Evolutionary conservation across 2,888 invertebrate genomes (phyloP), one percentile per base, ranked within the genome.

Genomic region (Penaeus monodon): DNA sequence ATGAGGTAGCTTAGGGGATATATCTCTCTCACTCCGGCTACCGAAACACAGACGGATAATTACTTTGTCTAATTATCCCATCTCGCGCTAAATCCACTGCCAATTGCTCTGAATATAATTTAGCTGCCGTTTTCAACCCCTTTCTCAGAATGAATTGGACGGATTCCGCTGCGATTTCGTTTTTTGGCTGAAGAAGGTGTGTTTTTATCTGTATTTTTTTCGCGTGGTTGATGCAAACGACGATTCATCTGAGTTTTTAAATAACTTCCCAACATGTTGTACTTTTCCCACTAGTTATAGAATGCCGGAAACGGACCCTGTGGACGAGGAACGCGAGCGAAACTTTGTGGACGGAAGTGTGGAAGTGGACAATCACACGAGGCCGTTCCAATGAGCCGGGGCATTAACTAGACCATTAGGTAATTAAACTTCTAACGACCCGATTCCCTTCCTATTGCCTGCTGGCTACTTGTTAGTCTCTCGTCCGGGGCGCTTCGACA

Each of bases 401-500:
- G 84, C 84, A 84, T 84, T 84, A 84, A 78, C 63, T 70, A 84
- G 78, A 70, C 84, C 84, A 84, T 79, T 79, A 63, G 84, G 84
- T 84, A 78, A 84, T 84, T 84, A 84, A 77, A 84, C 78, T 84
- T 79, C 84, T 84, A 84, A 84, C 79, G 79, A 70, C 78, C 33
- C 84, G 79, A 84, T 84, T 84, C 68, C 84, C 84, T 84, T 84
- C 84, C 84, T 79, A 78, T 84, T 79, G 84, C 78, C 84, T 84
- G 65, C 77, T 79, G 78, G 68, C 78, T 78, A 65, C 83, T 24
- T 65, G 57, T 68, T 85, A 80, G 80, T 80, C 80, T 65, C 64
- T 64, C 65, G 65, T 33, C 17, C 33, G 38, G 80, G 33, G 27
- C 24, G 38, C 79, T 38, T 29, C n/a, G 27, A 57, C 57, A 17